Evolutionary conservation across 2,888 invertebrate genomes (phyloP).

Genomic region (Portevinia maculata): DNA sequence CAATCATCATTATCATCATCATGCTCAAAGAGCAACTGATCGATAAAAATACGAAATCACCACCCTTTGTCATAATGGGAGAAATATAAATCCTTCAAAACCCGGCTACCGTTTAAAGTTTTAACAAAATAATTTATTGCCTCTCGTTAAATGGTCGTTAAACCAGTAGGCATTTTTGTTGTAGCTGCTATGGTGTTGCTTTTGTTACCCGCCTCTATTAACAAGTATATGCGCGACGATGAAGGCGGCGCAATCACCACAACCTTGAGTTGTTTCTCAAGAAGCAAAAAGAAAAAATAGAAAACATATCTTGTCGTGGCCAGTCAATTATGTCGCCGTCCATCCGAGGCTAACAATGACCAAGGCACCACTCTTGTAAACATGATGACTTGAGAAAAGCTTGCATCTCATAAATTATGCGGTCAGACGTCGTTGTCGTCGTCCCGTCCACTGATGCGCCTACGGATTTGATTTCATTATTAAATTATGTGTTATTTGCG

Average conservation of each 20-base stretch:
- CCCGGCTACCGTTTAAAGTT: constrained; percentile 62
- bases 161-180: constrained; percentile 51
- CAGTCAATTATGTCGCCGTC: constrained; percentile 70
- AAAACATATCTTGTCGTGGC: constrained; percentile 58
- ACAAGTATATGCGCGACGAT: constrained; percentile 10
- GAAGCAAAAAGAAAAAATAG: constrained; percentile 3
- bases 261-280: constrained; percentile 23
- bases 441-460: constrained; percentile 58
- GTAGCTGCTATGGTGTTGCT: constrained; percentile 2
- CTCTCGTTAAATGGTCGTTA: constrained; percentile 58
- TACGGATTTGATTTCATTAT: constrained; percentile 71
- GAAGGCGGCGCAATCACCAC: constrained; percentile 33
- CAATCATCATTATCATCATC: constrained; percentile 18
- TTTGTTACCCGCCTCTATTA: constrained; percentile 65
- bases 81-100: constrained; percentile 27
- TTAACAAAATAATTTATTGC: constrained; percentile 71
- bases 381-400: constrained; percentile 30
- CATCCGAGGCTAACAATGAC: constrained; percentile 40
- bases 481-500: constrained; percentile 73
- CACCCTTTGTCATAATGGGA: constrained; percentile 41
- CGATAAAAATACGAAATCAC: constrained; percentile 21
- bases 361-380: constrained; percentile 24
- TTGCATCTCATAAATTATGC: constrained; percentile 66
- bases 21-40: constrained; percentile 33
- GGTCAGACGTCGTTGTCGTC: constrained; percentile 45